A percentile compares a stretch with the other conserved stretches of the same genome.
Conservation (phyloP, 2,888 invertebrate species). For the Leptopilina syphax region DNA sequence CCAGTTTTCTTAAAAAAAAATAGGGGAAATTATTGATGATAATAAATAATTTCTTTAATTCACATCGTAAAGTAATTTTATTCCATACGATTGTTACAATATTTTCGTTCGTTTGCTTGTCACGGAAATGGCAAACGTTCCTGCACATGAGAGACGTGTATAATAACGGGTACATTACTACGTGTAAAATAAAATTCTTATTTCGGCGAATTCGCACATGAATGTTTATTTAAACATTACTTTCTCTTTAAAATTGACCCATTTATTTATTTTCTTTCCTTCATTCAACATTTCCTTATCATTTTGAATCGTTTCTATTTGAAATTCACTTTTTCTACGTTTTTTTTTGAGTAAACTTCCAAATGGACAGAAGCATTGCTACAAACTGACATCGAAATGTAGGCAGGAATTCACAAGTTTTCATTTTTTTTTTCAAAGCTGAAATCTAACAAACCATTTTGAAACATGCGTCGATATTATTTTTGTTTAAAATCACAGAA, state of each 20-base stretch:
- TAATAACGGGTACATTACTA: slow-evolving; percentile 37
- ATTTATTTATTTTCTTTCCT: background rate
- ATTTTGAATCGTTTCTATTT: slow-evolving; percentile 14
- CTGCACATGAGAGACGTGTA: slow-evolving; percentile 35
- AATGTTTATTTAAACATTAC: slow-evolving; percentile 1
- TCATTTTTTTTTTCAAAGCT: slow-evolving; percentile 14
- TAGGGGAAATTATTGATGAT: background rate
- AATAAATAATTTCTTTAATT: slow-evolving; percentile 35
- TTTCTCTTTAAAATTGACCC: slow-evolving; percentile 14
- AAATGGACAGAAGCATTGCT: slow-evolving; percentile 21
- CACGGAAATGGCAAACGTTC: slow-evolving; percentile 23
- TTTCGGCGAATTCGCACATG: slow-evolving; percentile 32
- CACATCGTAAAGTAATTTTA: slow-evolving; percentile 69
- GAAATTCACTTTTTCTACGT: slow-evolving; percentile 22
- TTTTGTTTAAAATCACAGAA: background rate
- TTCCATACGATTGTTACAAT: slow-evolving; percentile 69
- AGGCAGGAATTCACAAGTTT: slow-evolving; percentile 30
- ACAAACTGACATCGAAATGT: slow-evolving; percentile 33
- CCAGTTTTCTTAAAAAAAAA: background rate
- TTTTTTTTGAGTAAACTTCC: slow-evolving; percentile 27
- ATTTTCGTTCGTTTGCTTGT: slow-evolving; percentile 56
- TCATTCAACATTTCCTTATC: background rate
- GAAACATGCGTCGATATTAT: background rate
- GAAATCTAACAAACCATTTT: slow-evolving; percentile 26
- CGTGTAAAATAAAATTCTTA: slow-evolving; percentile 36